Evolutionary conservation across 2,888 invertebrate species (phyloP), one percentile per base, ranked within the genome.

Genomic region (Leptopilina syphax): DNA sequence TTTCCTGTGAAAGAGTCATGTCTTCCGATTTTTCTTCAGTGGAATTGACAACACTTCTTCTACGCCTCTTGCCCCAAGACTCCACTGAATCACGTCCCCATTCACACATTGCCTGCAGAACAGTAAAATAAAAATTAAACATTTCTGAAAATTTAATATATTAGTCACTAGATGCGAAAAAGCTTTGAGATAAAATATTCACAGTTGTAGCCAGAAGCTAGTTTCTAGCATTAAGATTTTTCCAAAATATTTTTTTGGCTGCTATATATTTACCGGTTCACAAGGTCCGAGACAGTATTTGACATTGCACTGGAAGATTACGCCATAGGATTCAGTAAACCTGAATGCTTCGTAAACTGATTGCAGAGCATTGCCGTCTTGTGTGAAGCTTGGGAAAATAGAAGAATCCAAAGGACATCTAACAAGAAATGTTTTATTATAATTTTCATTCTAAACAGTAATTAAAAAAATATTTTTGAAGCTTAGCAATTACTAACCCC

Each of bases 281-380:
- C 98, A 98, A 85, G 97, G 97, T 90, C 98, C 98, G 83, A 98
- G 94, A 90, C 98, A 98, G 92, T 98, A 98, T 91, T 98, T 98
- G 87, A 98, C 98, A 92, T 98, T 98, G 92, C 98, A 98, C 91
- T 98, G 98, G 95, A 98, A 98, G 91, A 98, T 98, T 82, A 98
- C 98, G 76, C 98, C 98, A 88, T 98, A 98, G 12, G 98, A 98
- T 92, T 98, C 98, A 0, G 98, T 98, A 92, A 98, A 98, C 90
- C 98, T 94, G 94, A 98, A 98, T 0, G 98, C 98, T 93, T 98
- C 98, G 90, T 98, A 98, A 80, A 97, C 94, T 0, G 97, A 97
- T 89, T 98, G 97, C 70, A 87, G 76, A 68, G 84, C 97, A 92
- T 97, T 97, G 80, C 97, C 97, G 88, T 97, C 97, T 67, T 97